phyloP scores from a whole-genome alignment of 2,888 invertebrate species.

The Cryptocheilus praepositus region DNA sequence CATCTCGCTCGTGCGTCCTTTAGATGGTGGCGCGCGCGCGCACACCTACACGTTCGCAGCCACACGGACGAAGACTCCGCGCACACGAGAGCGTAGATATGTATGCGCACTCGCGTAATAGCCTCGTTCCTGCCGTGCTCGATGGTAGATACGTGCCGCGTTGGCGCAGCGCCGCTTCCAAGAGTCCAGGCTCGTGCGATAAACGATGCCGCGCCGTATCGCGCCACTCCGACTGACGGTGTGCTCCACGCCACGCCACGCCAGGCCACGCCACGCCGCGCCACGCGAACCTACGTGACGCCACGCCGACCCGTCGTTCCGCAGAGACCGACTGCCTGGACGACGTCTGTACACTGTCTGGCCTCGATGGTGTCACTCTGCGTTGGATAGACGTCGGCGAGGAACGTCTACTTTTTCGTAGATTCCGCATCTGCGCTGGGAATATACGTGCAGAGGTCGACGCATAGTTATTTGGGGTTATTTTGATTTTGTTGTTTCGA shows the following conservation, averaged over 20 bases:
- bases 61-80: constrained; percentile 12
- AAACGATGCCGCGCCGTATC: constrained; percentile 63
- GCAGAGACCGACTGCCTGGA: constrained; percentile 1
- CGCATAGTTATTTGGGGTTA: too few species aligned
- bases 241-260: constrained; percentile 24
- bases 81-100: constrained; percentile 44
- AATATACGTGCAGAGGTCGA: too few species aligned
- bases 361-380: constrained; percentile 19
- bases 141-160: constrained; percentile 63
- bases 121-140: constrained; percentile 64
- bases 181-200: constrained; percentile 59
- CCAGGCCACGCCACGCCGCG: constrained; percentile 26
- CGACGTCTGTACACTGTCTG: constrained; percentile 1
- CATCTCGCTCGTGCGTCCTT: not conserved
- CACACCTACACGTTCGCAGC: constrained; percentile 12
- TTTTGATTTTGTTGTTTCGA: too few species aligned
- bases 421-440: not conserved
- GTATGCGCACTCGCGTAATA: constrained; percentile 66
- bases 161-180: constrained; percentile 48
- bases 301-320: constrained; percentile 13
- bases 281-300: constrained; percentile 13
- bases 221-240: constrained; percentile 27
- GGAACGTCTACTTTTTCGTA: not conserved
- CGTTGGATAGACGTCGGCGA: constrained; percentile 13
- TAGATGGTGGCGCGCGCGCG: constrained; percentile 1